Evolutionary conservation across 2,797 vertebrate genomes (phyloP).

Genomic region (Chelidonichthys spinosus): DNA sequence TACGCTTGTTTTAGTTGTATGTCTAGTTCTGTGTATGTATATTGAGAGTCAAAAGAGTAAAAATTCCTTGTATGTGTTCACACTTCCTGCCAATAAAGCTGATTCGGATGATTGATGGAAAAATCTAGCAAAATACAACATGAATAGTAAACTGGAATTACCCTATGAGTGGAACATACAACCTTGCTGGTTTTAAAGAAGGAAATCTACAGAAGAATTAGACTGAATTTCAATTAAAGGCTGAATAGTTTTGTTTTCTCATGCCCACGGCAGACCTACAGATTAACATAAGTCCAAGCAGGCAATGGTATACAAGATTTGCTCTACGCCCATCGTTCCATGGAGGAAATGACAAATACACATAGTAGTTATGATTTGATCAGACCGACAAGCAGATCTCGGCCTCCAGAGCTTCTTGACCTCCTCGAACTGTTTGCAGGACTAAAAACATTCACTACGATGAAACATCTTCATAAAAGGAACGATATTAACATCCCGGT

Average conservation of each 20-base stretch:
- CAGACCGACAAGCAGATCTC: neutral
- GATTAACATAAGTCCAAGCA: neutral
- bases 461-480: constrained; percentile 17
- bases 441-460: neutral
- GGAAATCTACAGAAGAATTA: neutral
- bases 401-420: constrained; percentile 26
- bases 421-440: constrained; percentile 21
- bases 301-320: neutral
- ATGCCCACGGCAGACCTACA: neutral
- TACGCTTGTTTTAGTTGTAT: too few species aligned
- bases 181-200: too few species aligned
- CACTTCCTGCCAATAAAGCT: too few species aligned
- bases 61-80: too few species aligned
- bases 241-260: neutral
- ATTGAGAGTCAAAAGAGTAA: too few species aligned
- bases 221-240: neutral
- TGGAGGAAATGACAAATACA: neutral
- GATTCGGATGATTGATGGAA: too few species aligned
- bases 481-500: neutral
- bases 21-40: too few species aligned
- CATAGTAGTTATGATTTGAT: too few species aligned
- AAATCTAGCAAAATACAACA: too few species aligned
- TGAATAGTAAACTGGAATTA: too few species aligned
- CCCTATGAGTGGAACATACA: too few species aligned
- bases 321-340: neutral